Percentiles rank a stretch among this genome's conserved stretches.
These are phyloP conservation scores for Enoplosus armatus DNA, from an alignment of 2,797 vertebrate genomes.

Conservation along the genomic window DNA sequence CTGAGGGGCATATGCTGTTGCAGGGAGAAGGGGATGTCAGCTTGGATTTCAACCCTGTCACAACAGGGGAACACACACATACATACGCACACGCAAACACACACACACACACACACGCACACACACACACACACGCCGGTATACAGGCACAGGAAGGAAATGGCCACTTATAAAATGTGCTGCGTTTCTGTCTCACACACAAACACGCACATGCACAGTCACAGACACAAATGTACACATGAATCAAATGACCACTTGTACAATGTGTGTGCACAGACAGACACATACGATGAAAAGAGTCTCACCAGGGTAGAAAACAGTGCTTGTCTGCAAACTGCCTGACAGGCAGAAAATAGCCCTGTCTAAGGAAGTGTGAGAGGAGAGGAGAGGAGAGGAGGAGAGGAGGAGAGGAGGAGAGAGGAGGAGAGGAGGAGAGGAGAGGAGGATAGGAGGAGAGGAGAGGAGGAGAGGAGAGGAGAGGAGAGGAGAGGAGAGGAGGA, in stretches of 20 bases:
- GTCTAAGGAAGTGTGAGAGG: constrained; percentile 68
- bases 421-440: not conserved
- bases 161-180: constrained; percentile 67
- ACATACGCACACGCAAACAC: constrained; percentile 9
- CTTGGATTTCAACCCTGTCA: constrained; percentile 83
- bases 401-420: not conserved
- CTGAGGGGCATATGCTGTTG: constrained; percentile 84
- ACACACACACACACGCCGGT: constrained; percentile 46
- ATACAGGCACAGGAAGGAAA: constrained; percentile 65
- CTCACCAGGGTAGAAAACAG: constrained; percentile 72
- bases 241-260: constrained; percentile 64
- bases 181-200: constrained; percentile 27
- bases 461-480: constrained; percentile 18
- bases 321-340: constrained; percentile 76
- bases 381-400: constrained; percentile 35
- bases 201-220: constrained; percentile 17
- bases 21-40: constrained; percentile 81
- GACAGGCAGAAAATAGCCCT: constrained; percentile 79
- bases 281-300: constrained; percentile 53
- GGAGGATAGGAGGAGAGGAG: no score
- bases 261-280: constrained; percentile 35
- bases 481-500: not conserved
- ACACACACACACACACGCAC: constrained; percentile 28
- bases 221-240: constrained; percentile 48
- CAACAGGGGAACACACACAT: constrained; percentile 75